phyloP scores from a whole-genome alignment of 2,113 vertebrate genomes.

The Cephalopterus ornatus region DNA sequence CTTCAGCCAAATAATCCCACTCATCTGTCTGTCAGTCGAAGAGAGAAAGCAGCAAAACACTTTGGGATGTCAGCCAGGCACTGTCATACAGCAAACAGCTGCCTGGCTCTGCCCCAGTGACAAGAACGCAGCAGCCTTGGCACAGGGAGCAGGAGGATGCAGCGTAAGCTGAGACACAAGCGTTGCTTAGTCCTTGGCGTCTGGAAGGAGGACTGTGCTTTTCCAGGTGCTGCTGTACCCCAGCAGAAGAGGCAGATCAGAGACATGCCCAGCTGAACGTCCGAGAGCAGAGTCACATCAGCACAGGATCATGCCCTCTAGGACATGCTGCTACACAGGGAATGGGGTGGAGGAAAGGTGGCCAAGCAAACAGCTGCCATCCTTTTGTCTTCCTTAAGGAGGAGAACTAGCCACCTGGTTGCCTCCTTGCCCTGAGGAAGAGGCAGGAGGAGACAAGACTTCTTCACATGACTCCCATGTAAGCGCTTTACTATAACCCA shows the following conservation, averaged over 20 bases:
- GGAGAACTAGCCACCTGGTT: not conserved
- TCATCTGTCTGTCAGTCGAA: not conserved
- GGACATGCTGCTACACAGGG: rapidly evolving
- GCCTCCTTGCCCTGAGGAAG: not conserved
- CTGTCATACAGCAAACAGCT: conserved; percentile 1
- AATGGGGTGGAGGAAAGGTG: not conserved
- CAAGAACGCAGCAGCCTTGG: not conserved
- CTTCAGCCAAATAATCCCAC: not conserved
- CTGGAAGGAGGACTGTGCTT: not conserved
- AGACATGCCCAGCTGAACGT: not conserved
- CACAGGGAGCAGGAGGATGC: not conserved
- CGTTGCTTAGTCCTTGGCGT: not conserved
- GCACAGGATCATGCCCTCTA: not conserved
- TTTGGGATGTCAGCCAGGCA: not conserved
- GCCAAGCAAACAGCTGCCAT: not conserved
- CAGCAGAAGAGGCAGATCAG: rapidly evolving
- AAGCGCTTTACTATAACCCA: not conserved
- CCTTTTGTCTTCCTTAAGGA: not conserved
- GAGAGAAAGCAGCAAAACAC: not conserved
- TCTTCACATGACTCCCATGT: not conserved
- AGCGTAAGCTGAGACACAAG: rapidly evolving
- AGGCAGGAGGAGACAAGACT: not conserved
- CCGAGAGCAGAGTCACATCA: not conserved
- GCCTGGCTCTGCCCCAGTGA: not conserved
- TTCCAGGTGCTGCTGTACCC: not conserved